Conservation (phyloP, 2,113 vertebrate species). For the Eubucco bourcierii region DNA sequence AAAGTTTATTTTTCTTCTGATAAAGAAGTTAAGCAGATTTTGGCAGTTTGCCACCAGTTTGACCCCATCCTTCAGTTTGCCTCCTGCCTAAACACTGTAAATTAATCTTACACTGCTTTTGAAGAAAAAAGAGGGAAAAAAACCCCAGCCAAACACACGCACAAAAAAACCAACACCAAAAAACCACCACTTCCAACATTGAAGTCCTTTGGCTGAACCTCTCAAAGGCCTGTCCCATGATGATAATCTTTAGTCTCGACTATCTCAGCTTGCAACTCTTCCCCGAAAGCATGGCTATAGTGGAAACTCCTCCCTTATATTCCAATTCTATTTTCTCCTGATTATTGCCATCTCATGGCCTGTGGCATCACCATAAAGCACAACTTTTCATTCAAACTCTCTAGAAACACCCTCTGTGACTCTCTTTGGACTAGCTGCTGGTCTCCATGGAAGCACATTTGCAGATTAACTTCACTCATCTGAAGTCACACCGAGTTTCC, state of each 20-base stretch:
- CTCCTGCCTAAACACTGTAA: constrained; percentile 19
- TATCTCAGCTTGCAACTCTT: constrained; percentile 12
- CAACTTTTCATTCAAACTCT: not conserved
- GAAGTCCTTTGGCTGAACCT: constrained; percentile 72
- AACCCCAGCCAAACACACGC: no score
- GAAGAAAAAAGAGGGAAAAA: not conserved
- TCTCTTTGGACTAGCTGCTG: not conserved
- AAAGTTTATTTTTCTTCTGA: constrained; percentile 62
- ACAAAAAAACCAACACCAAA: no score
- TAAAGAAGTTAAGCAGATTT: constrained; percentile 53
- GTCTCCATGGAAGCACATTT: not conserved
- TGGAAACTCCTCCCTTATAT: not conserved
- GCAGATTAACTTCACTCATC: not conserved
- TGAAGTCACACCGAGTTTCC: not conserved
- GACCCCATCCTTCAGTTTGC: constrained; percentile 19
- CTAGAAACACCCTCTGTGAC: not conserved
- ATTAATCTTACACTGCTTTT: constrained; percentile 55
- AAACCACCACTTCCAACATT: constrained; percentile 24
- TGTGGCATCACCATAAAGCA: not conserved
- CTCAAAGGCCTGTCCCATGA: constrained; percentile 14
- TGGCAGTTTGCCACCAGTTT: constrained; percentile 41
- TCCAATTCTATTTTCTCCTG: not conserved
- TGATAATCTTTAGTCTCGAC: constrained; percentile 25
- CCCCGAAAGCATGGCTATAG: not conserved
- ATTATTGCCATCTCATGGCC: no score